Evolutionary conservation across 2,113 vertebrate species (phyloP).

Genomic region (Calidris pugnax): DNA sequence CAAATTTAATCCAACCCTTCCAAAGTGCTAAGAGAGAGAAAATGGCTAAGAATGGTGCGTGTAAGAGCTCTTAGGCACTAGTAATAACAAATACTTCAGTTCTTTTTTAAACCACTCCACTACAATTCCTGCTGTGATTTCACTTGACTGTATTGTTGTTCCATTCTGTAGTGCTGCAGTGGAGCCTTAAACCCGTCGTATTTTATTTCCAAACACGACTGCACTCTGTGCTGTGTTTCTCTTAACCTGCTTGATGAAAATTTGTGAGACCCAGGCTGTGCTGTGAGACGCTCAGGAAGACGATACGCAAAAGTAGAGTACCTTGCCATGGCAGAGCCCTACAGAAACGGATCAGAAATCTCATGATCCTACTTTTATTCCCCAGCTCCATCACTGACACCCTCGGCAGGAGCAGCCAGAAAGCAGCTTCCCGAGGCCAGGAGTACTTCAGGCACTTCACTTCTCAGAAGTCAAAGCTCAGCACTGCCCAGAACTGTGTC

Average conservation of each 20-base stretch:
- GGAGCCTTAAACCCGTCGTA: neutral
- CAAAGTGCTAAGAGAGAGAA: neutral
- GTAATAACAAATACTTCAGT: neutral
- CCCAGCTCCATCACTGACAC: neutral
- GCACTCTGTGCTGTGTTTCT: neutral
- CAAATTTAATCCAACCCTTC: neutral
- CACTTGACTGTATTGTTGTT: neutral
- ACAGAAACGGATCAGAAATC: neutral
- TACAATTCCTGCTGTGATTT: neutral
- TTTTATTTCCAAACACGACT: neutral
- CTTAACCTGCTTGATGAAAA: neutral
- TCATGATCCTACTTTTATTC: neutral
- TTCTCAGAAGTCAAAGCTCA: neutral
- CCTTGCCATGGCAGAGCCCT: neutral
- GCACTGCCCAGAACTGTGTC: neutral
- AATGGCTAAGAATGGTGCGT: neutral
- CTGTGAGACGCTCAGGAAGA: neutral
- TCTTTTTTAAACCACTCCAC: neutral
- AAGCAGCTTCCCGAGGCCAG: neutral
- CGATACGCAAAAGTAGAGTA: fast-evolving
- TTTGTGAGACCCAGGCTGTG: neutral
- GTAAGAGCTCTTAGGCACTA: neutral
- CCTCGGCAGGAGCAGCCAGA: neutral
- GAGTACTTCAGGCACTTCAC: neutral
- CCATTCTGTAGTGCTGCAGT: neutral